A percentile compares a stretch with the other conserved stretches of the same genome.
Evolutionary conservation across 1,140 invertebrate species (phyloP).

Genomic region (Drusus annulatus): DNA sequence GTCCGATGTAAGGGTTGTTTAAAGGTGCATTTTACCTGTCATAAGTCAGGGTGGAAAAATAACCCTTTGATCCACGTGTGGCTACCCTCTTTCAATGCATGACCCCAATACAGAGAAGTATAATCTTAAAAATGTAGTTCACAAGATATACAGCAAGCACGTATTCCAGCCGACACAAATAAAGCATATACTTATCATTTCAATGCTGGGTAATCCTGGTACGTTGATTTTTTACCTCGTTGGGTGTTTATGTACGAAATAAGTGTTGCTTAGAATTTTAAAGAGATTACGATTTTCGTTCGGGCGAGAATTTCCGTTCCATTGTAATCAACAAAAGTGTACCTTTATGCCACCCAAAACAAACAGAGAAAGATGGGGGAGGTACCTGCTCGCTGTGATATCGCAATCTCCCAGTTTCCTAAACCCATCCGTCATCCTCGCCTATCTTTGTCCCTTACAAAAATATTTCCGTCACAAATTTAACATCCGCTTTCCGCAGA

Average conservation of each 20-base stretch:
- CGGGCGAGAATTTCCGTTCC: not conserved
- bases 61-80: not conserved
- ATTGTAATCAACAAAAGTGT: conserved; percentile 10
- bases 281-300: conserved; percentile 23
- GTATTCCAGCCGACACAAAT: not conserved
- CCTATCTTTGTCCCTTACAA: conserved; percentile 48
- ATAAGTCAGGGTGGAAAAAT: not conserved
- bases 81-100: not conserved
- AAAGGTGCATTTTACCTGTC: conserved; percentile 25
- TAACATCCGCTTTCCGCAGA: conserved; percentile 50
- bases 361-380: conserved; percentile 3
- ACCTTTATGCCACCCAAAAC: conserved; percentile 23
- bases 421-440: conserved; percentile 53
- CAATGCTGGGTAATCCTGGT: no score
- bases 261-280: conserved; percentile 8
- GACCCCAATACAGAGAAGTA: not conserved
- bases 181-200: no score
- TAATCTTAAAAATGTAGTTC: not conserved
- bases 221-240: not conserved
- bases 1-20: not conserved
- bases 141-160: not conserved
- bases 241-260: conserved; percentile 2
- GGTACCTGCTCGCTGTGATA: conserved; percentile 8
- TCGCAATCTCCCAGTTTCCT: conserved; percentile 22
- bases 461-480: conserved; percentile 57